phyloP scores from a whole-genome alignment of 2,113 vertebrate species.

The Colistium nudipinnis region DNA sequence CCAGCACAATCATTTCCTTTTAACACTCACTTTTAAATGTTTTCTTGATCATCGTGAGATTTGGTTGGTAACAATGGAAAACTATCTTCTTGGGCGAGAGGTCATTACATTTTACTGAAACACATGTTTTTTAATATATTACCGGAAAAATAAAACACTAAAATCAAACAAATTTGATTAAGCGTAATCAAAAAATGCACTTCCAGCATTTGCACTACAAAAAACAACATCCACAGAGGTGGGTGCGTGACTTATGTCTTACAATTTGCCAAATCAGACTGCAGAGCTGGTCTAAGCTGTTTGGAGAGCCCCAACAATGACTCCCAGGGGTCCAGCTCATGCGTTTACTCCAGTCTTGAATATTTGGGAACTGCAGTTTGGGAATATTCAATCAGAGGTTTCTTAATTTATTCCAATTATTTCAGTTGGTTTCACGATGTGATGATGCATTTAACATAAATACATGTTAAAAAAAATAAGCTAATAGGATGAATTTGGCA shows the following conservation, averaged over 20 bases:
- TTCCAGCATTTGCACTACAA: neutral
- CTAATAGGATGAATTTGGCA: no score
- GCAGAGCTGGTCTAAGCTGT: constrained; percentile 39
- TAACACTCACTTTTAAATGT: neutral
- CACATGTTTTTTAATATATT: neutral
- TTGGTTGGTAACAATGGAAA: neutral
- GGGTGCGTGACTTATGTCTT: constrained; percentile 14
- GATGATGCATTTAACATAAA: neutral
- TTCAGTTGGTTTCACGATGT: neutral
- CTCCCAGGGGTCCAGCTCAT: constrained; percentile 57
- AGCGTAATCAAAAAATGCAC: neutral
- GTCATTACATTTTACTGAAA: neutral
- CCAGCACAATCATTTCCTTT: neutral
- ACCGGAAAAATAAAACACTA: neutral
- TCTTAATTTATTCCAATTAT: constrained; percentile 13
- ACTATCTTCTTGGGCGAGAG: neutral
- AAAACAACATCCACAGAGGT: constrained; percentile 5
- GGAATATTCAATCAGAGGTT: constrained; percentile 15
- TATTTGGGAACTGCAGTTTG: constrained; percentile 26
- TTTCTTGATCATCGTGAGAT: neutral
- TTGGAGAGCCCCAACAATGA: constrained; percentile 66
- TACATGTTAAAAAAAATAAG: neutral
- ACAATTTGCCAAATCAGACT: constrained; percentile 43
- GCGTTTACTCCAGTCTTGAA: constrained; percentile 38
- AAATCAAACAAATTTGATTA: neutral